phyloP scores from a whole-genome alignment of 2,113 vertebrate genomes.

The Empidonax alnorum region DNA sequence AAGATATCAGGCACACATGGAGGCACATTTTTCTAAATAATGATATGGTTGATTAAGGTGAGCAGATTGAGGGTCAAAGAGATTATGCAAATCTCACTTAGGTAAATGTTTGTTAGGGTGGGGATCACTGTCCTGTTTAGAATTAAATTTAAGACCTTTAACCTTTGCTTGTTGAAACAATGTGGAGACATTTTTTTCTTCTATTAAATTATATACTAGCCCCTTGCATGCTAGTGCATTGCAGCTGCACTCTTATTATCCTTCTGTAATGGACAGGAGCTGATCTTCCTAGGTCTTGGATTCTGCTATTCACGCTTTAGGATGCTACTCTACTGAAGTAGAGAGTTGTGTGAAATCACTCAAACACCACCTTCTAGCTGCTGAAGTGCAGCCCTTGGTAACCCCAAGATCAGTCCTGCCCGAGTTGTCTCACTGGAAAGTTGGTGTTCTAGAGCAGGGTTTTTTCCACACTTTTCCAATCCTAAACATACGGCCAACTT shows the following conservation, averaged over 20 bases:
- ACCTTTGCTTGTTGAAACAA: slow-evolving; percentile 10
- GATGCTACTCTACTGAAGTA: neutral
- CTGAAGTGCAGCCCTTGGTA: neutral
- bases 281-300: neutral
- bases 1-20: neutral
- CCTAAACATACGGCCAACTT: neutral
- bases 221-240: neutral
- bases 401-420: neutral
- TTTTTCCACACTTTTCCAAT: neutral
- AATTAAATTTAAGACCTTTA: slow-evolving; percentile 36
- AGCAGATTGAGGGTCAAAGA: slow-evolving; percentile 16
- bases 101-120: slow-evolving; percentile 4
- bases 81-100: slow-evolving; percentile 49
- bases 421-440: neutral
- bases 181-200: neutral
- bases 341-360: neutral
- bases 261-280: neutral
- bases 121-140: slow-evolving; percentile 1
- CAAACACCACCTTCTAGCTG: neutral
- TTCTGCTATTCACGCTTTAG: neutral
- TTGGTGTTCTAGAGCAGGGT: neutral
- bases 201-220: neutral
- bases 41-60: neutral
- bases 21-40: slow-evolving; percentile 19
- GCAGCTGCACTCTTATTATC: neutral